Evolutionary conservation across 2,888 invertebrate species (phyloP).

Genomic region (Troides oblongomaculatus): DNA sequence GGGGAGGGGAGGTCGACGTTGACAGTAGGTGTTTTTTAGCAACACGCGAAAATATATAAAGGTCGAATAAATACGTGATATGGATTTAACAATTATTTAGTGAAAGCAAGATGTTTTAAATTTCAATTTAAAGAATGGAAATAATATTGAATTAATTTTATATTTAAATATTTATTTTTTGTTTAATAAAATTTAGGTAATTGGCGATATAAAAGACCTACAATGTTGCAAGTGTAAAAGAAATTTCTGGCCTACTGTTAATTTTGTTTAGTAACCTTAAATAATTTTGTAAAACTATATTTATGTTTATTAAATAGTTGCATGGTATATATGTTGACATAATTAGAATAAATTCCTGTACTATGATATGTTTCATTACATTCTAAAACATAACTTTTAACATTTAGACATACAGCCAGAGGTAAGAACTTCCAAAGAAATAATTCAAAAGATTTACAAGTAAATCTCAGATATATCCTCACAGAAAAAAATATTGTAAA

Average conservation of each 20-base stretch:
- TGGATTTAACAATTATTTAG: not conserved
- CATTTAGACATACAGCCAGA: no score
- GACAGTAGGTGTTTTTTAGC: slow-evolving; percentile 36
- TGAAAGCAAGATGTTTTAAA: not conserved
- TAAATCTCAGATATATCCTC: no score
- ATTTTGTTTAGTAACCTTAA: not conserved
- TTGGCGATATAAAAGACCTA: not conserved
- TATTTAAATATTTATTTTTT: not conserved
- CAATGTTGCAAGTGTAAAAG: not conserved
- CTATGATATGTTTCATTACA: no score
- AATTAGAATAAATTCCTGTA: no score
- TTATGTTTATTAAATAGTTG: not conserved
- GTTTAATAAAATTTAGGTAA: not conserved
- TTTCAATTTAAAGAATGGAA: not conserved
- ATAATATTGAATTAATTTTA: not conserved
- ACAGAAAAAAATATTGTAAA: no score
- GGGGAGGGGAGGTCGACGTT: slow-evolving; percentile 47
- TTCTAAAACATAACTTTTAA: no score
- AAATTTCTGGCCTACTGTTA: not conserved
- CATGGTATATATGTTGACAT: no score
- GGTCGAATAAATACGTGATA: not conserved
- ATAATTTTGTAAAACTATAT: not conserved
- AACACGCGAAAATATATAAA: not conserved
- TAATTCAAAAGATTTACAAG: no score
- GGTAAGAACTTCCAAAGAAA: no score